These are phyloP conservation scores for Vannuccia rotundouncinata DNA, from an alignment of 2,888 invertebrate genomes.

Conservation along the genomic window DNA sequence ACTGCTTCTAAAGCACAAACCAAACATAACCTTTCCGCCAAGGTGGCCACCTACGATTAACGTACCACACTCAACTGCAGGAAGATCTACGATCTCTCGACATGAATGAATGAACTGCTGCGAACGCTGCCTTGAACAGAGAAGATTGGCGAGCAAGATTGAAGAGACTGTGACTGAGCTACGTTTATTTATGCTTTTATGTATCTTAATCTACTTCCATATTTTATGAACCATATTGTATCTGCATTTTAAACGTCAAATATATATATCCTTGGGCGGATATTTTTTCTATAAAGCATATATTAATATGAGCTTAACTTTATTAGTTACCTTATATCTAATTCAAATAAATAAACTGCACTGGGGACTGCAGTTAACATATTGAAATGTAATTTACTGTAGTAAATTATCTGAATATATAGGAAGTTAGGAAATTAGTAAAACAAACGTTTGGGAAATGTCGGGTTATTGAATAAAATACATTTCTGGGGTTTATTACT, in stretches of 20 bases:
- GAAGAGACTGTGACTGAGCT: neutral
- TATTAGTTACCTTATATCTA: too few species aligned
- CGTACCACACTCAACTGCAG: conserved; percentile 5
- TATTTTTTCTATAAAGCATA: too few species aligned
- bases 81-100: neutral
- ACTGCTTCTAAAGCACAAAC: conserved; percentile 11
- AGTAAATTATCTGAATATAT: too few species aligned
- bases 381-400: too few species aligned
- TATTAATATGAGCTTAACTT: too few species aligned
- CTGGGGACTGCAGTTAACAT: too few species aligned
- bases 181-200: conserved; percentile 4
- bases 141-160: neutral
- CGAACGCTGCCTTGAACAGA: conserved; percentile 1
- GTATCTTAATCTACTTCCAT: neutral
- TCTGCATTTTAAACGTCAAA: neutral
- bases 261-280: neutral
- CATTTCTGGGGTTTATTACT: too few species aligned
- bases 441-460: too few species aligned
- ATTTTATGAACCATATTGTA: neutral
- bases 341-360: too few species aligned
- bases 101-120: neutral
- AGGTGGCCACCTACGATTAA: neutral
- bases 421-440: too few species aligned
- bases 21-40: neutral
- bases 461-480: too few species aligned